These are phyloP conservation scores for Nasua narica DNA, from an alignment of 2,797 vertebrate genomes.

Conservation along the genomic window DNA sequence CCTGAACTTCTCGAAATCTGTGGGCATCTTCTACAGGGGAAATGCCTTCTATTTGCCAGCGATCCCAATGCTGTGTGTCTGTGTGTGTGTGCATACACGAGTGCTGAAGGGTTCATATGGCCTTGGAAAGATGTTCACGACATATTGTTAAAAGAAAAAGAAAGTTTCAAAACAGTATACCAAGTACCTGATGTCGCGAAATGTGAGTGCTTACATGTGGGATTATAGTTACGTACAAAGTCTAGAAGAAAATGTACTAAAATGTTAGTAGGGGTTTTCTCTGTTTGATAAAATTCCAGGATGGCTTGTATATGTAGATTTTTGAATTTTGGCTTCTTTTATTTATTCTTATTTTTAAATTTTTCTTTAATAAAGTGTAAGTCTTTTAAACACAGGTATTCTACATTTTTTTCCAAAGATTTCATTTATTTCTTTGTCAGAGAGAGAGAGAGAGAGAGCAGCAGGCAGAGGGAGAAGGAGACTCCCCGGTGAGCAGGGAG, in stretches of 20 bases:
- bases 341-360: not conserved
- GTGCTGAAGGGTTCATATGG: not conserved
- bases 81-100: fast-evolving
- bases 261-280: not conserved
- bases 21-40: not conserved
- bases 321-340: not conserved
- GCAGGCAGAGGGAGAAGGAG: too few relatives aligned
- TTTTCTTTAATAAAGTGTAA: not conserved
- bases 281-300: not conserved
- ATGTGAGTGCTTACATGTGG: not conserved
- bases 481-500: too few relatives aligned
- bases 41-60: not conserved
- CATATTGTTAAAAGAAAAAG: not conserved
- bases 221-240: not conserved
- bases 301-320: not conserved
- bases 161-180: not conserved
- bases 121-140: not conserved
- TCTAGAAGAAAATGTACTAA: not conserved
- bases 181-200: not conserved
- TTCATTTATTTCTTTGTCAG: too few relatives aligned
- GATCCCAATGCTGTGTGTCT: not conserved
- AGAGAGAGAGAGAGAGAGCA: too few relatives aligned
- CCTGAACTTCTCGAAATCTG: not conserved
- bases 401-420: too few relatives aligned
- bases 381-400: not conserved